A percentile compares a stretch with the other conserved stretches of the same genome.
Evolutionary conservation across 2,797 vertebrate genomes (phyloP).

Genomic region (Thripadectes ignobilis): DNA sequence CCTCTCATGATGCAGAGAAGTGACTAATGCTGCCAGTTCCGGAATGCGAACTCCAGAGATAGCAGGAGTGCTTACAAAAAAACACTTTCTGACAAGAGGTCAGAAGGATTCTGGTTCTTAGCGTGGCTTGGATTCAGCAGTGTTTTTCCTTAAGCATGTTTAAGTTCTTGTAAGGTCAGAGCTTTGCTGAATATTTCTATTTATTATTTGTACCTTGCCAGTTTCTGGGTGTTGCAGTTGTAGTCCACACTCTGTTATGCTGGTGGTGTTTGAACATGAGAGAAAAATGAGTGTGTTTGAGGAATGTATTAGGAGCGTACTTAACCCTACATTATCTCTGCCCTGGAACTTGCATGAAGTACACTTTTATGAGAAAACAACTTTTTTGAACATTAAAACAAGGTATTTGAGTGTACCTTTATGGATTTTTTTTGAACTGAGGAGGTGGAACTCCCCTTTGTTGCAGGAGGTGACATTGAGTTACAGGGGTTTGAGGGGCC

Average conservation of each 20-base stretch:
- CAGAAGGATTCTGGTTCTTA: not conserved
- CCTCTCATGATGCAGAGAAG: not conserved
- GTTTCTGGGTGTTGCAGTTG: not conserved
- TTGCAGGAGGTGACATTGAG: not conserved
- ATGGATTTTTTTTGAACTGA: not conserved
- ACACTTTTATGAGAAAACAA: not conserved
- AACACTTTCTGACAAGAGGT: not conserved
- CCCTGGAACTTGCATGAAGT: not conserved
- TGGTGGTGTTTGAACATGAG: not conserved
- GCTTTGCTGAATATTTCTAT: not conserved
- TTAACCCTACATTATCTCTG: not conserved
- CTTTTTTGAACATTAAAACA: not conserved
- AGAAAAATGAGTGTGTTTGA: not conserved
- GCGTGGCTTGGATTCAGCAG: not conserved
- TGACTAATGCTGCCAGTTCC: not conserved
- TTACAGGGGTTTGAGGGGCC: not conserved
- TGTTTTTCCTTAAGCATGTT: not conserved
- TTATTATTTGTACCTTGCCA: not conserved
- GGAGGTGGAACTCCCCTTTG: not conserved
- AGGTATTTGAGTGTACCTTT: not conserved
- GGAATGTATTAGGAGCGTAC: not conserved
- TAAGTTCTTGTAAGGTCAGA: not conserved
- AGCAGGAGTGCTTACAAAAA: not conserved
- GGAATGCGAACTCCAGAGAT: not conserved
- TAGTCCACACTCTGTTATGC: not conserved